Percentiles rank a stretch among this genome's conserved stretches.
These are phyloP conservation scores for Diorhabda carinulata DNA, from an alignment of 1,140 invertebrate genomes.

Conservation along the genomic window DNA sequence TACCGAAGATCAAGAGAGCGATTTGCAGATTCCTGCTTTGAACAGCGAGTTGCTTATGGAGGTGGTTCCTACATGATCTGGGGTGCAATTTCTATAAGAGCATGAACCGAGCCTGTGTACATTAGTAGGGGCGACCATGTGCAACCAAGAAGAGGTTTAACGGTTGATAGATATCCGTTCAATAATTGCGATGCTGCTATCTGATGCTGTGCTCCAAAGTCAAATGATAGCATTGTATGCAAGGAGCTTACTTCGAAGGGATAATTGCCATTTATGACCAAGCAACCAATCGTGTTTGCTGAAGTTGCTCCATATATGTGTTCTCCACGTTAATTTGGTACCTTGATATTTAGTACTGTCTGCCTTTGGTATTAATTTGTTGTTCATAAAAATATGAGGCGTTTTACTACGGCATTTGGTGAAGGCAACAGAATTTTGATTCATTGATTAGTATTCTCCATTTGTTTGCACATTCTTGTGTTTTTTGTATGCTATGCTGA, in stretches of 20 bases:
- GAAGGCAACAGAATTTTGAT: too few relatives aligned
- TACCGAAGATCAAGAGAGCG: too few relatives aligned
- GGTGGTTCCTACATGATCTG: too few relatives aligned
- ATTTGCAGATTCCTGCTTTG: too few relatives aligned
- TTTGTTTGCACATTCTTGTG: too few relatives aligned
- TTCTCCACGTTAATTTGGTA: neutral
- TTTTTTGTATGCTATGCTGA: neutral
- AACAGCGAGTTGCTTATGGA: too few relatives aligned
- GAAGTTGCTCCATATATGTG: neutral
- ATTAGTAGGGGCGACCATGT: too few relatives aligned
- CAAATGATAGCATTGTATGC: neutral
- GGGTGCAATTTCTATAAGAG: too few relatives aligned
- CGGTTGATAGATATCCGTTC: neutral
- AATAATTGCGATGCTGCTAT: neutral
- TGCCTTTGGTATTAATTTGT: neutral
- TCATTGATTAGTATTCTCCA: too few relatives aligned
- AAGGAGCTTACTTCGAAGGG: neutral
- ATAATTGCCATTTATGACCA: neutral
- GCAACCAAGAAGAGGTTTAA: too few relatives aligned
- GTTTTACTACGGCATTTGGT: neutral
- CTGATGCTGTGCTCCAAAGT: neutral
- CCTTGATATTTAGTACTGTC: neutral
- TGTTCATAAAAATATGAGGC: neutral
- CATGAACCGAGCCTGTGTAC: too few relatives aligned
- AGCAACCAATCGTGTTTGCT: neutral